These are phyloP conservation scores for Rhinolophus sinicus DNA, from an alignment of 2,113 vertebrate genomes.

Conservation along the genomic window DNA sequence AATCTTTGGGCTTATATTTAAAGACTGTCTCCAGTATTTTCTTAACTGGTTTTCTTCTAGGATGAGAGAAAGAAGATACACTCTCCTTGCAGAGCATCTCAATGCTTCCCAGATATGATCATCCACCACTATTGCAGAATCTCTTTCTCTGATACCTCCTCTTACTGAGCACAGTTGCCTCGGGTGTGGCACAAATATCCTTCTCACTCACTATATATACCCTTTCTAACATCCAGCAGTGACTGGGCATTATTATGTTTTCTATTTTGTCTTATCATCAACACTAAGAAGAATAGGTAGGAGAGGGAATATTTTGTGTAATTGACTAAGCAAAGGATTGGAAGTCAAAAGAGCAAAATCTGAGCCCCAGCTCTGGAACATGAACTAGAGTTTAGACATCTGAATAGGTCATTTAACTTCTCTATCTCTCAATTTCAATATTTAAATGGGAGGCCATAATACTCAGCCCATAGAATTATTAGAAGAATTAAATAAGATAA, in stretches of 20 bases:
- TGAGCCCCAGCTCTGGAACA: background rate
- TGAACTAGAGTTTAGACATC: background rate
- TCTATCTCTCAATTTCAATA: background rate
- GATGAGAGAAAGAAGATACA: background rate
- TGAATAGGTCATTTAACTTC: background rate
- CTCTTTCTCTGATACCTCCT: background rate
- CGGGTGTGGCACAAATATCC: background rate
- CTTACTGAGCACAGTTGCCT: background rate
- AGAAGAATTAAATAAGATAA: background rate
- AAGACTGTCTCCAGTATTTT: background rate
- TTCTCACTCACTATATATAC: background rate
- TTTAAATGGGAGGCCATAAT: background rate
- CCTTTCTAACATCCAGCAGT: background rate
- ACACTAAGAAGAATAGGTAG: background rate
- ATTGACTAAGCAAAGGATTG: background rate
- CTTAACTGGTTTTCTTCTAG: background rate
- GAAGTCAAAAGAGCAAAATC: background rate
- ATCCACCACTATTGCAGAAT: background rate
- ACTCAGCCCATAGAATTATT: background rate
- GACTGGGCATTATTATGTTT: background rate
- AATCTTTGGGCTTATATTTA: background rate
- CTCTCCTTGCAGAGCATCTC: background rate
- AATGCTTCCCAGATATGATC: background rate
- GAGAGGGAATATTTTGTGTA: background rate
- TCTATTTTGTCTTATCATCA: background rate